Evolutionary conservation across 1,140 invertebrate genomes (phyloP), one percentile per base, ranked within the genome.

Genomic region (Conus ventricosus): DNA sequence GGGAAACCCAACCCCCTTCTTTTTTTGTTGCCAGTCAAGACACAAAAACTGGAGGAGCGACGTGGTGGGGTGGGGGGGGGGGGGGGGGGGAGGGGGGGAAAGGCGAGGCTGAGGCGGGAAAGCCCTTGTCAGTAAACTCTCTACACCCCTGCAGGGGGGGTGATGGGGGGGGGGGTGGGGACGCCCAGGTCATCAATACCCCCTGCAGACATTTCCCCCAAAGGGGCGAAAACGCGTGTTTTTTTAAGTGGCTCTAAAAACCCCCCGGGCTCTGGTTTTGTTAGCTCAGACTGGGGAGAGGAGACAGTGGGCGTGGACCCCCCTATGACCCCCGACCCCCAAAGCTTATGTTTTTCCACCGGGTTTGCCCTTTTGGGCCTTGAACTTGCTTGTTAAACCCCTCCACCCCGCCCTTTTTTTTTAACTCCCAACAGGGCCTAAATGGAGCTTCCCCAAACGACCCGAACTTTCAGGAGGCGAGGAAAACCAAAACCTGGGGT

Each of bases 341-440:
- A 23, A 71, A 71, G 67, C 67, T 71, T 71, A 71, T 71, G 67
- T 71, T 71, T 71, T 71, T 71, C 67, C 67, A 71, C 67, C 67
- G 4, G 67, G 67, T 71, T n/a, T n/a, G n/a, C 6, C 4, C 67
- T 71, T 71, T 71, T 71, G 20, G 23, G 67, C 67, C 67, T 71
- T 71, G 17, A 71, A n/a, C 67, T 6, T 23, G 11, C 6, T n/a
- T 71, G 11, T 71, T 13, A 0, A 7, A 7, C 67, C 23, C 23
- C 4, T 8, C 67, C 23, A 23, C 23, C 4, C 4, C 67, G 1
- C 0, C 10, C 67, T 63, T 63, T 20, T 13, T 63, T 63, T 63
- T 63, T 63, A 5, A n/a, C 23, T 23, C n/a, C 23, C 6, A 23
- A 17, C 15, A 75, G 0, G 20, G 7, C 20, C 71, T 23, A 8